Conservation (phyloP, 2,797 vertebrate species). For the Diplodus sargus region DNA sequence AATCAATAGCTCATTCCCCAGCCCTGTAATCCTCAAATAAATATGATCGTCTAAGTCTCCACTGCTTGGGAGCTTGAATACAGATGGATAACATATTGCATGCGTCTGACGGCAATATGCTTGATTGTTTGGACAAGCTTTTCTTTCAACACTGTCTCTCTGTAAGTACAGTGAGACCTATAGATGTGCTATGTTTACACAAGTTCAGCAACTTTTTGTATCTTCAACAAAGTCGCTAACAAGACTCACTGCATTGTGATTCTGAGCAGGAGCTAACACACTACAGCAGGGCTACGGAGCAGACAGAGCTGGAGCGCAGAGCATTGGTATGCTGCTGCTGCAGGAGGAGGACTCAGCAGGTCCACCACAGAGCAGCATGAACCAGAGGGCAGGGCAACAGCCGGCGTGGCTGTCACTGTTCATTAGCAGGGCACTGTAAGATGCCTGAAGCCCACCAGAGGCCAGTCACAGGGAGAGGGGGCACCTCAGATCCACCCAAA, state of each 20-base stretch:
- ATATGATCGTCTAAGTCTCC: constrained; percentile 63
- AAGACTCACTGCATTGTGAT: constrained; percentile 68
- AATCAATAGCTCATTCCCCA: constrained; percentile 78
- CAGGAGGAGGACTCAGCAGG: constrained; percentile 57
- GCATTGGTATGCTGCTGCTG: constrained; percentile 76
- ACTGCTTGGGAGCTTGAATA: constrained; percentile 45
- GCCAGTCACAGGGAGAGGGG: constrained; percentile 15
- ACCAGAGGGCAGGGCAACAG: constrained; percentile 72
- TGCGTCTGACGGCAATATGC: constrained; percentile 15
- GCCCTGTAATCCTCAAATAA: constrained; percentile 69
- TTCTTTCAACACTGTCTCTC: background rate
- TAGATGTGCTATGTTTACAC: constrained; percentile 4
- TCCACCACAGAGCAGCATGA: constrained; percentile 67
- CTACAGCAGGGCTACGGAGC: constrained; percentile 19
- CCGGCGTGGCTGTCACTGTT: constrained; percentile 75
- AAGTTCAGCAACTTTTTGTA: constrained; percentile 50
- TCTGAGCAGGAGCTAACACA: constrained; percentile 45
- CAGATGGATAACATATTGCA: constrained; percentile 50
- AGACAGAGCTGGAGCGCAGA: constrained; percentile 21
- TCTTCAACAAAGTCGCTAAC: constrained; percentile 50
- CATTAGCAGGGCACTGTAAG: constrained; percentile 72
- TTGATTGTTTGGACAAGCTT: constrained; percentile 15
- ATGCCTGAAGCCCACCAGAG: constrained; percentile 64
- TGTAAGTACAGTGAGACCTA: constrained; percentile 4
- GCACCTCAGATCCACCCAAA: constrained; percentile 52